Evolutionary conservation across 2,888 invertebrate species (phyloP).

Genomic region (Heliconius ismenius): DNA sequence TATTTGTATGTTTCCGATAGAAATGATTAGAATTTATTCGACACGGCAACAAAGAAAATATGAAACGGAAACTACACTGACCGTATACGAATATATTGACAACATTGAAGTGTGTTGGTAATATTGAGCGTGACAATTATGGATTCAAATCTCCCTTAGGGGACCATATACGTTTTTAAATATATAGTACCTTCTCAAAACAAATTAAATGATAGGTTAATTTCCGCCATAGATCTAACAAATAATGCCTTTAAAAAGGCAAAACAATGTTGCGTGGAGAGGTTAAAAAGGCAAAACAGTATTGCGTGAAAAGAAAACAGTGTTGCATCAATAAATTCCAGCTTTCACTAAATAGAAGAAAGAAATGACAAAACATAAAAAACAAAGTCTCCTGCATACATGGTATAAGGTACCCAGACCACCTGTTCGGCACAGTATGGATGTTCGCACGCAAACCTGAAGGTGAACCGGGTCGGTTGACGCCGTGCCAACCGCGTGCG

Average conservation of each 20-base stretch:
- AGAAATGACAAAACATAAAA: constrained; percentile 16
- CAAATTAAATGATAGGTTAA: too few species aligned
- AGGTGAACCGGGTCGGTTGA: constrained; percentile 73
- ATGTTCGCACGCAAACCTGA: constrained; percentile 48
- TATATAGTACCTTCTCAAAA: too few species aligned
- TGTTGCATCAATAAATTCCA: neutral
- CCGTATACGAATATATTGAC: neutral
- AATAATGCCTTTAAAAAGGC: too few species aligned
- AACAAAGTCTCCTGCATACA: constrained; percentile 29
- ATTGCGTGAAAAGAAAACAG: neutral
- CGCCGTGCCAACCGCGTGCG: constrained; percentile 65
- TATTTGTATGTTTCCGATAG: constrained; percentile 12
- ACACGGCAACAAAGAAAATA: constrained; percentile 5
- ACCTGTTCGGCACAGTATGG: constrained; percentile 34
- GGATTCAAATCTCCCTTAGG: neutral
- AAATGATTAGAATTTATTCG: constrained; percentile 1
- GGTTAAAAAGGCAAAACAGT: too few species aligned
- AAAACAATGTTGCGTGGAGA: too few species aligned
- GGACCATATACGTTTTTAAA: neutral
- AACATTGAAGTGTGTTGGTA: neutral
- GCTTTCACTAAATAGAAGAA: neutral
- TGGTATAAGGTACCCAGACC: constrained; percentile 28
- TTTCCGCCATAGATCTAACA: too few species aligned
- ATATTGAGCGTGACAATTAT: neutral
- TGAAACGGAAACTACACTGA: neutral